phyloP scores from a whole-genome alignment of 2,888 invertebrate species.

The Phragmatobia fuliginosa region DNA sequence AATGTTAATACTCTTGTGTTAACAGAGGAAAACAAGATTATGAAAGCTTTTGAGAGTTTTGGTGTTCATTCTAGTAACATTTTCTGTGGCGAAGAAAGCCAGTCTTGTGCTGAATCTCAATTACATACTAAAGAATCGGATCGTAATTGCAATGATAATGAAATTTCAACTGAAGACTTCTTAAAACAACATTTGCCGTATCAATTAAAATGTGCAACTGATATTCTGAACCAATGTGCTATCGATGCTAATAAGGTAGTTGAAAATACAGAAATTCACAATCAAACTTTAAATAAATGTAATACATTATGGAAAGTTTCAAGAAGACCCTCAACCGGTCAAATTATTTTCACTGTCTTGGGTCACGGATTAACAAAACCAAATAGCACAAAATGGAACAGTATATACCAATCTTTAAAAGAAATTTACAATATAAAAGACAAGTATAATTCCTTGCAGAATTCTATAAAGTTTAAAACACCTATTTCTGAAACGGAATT shows the following conservation, averaged over 20 bases:
- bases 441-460: not conserved
- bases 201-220: not conserved
- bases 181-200: not conserved
- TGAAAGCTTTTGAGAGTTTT: constrained; percentile 31
- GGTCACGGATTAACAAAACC: not conserved
- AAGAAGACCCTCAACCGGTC: not conserved
- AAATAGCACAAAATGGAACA: not conserved
- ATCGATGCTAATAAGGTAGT: constrained; percentile 26
- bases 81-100: not conserved
- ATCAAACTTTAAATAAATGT: constrained; percentile 5
- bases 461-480: not conserved
- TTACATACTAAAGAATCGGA: not conserved
- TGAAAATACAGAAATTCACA: constrained; percentile 25
- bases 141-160: not conserved
- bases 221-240: constrained; percentile 26
- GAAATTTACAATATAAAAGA: not conserved
- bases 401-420: not conserved
- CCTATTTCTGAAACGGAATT: constrained; percentile 2
- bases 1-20: not conserved
- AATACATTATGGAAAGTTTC: constrained; percentile 1
- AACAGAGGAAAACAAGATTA: constrained; percentile 20
- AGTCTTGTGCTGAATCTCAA: not conserved
- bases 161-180: not conserved
- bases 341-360: not conserved
- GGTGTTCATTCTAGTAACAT: constrained; percentile 24